Evolutionary conservation across 2,113 vertebrate species (phyloP).

Genomic region (Hemicordylus capensis): DNA sequence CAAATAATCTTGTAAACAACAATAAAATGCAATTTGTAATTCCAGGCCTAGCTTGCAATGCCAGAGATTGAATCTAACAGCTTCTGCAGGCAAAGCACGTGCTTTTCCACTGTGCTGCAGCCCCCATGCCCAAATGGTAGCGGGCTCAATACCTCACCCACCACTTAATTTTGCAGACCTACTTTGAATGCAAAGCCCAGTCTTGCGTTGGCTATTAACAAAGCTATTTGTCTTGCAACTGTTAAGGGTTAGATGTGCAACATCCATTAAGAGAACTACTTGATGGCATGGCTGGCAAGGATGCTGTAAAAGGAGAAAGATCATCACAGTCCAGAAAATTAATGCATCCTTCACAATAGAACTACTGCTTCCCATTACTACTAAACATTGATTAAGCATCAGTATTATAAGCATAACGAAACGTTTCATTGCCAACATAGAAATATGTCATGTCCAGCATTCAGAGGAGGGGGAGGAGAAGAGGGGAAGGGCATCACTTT

Average conservation of each 20-base stretch:
- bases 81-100: too few species aligned
- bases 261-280: conserved; percentile 43
- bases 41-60: too few species aligned
- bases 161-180: background rate
- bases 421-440: background rate
- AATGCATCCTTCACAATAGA: conserved; percentile 5
- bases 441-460: background rate
- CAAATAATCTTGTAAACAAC: background rate
- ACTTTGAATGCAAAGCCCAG: background rate
- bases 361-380: conserved; percentile 2
- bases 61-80: too few species aligned
- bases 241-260: conserved; percentile 28
- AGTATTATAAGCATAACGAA: conserved; percentile 2
- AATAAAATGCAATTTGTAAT: background rate
- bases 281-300: conserved; percentile 18
- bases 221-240: conserved; percentile 31
- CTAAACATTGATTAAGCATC: background rate
- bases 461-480: background rate
- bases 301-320: conserved; percentile 34
- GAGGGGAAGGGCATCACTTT: background rate
- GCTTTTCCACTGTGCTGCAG: too few species aligned
- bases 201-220: conserved; percentile 9
- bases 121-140: too few species aligned
- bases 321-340: background rate
- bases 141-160: conserved; percentile 7